phyloP scores from a whole-genome alignment of 2,113 vertebrate genomes.

The Philantomba maxwellii region DNA sequence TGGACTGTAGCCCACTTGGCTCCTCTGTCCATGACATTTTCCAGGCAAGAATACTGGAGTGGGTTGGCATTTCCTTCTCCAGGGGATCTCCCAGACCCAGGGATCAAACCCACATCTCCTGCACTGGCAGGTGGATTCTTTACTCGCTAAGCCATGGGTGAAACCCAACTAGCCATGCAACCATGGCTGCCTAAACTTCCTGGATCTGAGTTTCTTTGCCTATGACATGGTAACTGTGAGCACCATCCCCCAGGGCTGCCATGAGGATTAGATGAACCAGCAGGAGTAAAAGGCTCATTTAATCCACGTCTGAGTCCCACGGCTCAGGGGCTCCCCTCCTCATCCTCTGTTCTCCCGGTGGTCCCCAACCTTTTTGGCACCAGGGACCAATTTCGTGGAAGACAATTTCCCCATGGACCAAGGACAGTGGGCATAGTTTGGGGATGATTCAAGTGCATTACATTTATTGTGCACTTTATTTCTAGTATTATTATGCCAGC shows the following conservation, averaged over 20 bases:
- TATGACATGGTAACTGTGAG: background rate
- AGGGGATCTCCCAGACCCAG: background rate
- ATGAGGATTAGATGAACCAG: background rate
- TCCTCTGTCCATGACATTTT: background rate
- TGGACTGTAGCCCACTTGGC: background rate
- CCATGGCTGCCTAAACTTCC: background rate
- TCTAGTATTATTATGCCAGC: background rate
- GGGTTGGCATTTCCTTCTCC: background rate
- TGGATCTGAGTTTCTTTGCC: background rate
- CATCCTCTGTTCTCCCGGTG: background rate
- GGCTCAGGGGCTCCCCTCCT: background rate
- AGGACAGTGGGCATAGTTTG: background rate
- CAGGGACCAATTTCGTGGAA: background rate
- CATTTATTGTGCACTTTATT: background rate
- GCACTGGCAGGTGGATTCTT: background rate
- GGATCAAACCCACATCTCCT: background rate
- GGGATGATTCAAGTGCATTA: background rate
- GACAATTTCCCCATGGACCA: background rate
- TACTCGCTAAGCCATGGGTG: accelerated
- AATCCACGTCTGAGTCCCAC: accelerated
- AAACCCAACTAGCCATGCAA: accelerated
- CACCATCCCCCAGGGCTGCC: background rate
- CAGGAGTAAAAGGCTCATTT: background rate
- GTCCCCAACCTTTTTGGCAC: background rate
- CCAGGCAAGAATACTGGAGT: background rate